Conservation (phyloP, 2,113 vertebrate species). For the Megalops atlanticus region DNA sequence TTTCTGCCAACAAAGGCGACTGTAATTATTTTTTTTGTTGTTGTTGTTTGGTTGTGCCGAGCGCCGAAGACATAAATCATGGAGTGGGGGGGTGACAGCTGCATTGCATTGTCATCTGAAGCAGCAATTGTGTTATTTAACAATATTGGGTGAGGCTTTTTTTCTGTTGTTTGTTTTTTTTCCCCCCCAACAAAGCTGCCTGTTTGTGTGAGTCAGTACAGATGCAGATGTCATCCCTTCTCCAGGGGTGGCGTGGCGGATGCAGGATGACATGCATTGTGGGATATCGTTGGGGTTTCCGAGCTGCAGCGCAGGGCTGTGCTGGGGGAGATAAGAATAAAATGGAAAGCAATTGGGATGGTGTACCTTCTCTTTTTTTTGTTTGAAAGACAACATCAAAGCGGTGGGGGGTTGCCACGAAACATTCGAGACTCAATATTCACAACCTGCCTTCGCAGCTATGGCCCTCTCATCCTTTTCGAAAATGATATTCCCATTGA, state of each 20-base stretch:
- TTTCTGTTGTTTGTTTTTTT: background rate
- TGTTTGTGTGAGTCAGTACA: background rate
- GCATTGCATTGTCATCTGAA: background rate
- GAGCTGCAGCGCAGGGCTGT: background rate
- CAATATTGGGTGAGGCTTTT: background rate
- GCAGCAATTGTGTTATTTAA: background rate
- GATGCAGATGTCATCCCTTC: background rate
- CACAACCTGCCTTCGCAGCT: background rate
- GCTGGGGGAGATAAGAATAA: slow-evolving; percentile 13
- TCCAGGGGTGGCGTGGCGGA: background rate
- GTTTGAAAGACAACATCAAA: background rate
- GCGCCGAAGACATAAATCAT: background rate
- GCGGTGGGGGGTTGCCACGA: background rate
- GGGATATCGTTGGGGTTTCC: background rate
- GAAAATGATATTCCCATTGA: background rate
- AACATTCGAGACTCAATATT: background rate
- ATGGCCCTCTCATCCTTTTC: background rate
- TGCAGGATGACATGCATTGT: background rate
- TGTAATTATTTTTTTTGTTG: background rate
- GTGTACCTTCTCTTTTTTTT: background rate
- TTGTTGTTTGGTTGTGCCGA: background rate
- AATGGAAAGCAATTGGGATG: background rate
- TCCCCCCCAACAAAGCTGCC: background rate
- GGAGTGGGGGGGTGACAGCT: background rate
- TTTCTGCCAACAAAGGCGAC: background rate